Percentiles rank a stretch among this genome's conserved stretches.
These are phyloP conservation scores for Hirtodrosophila duncani DNA, from an alignment of 2,888 invertebrate species.

Conservation along the genomic window DNA sequence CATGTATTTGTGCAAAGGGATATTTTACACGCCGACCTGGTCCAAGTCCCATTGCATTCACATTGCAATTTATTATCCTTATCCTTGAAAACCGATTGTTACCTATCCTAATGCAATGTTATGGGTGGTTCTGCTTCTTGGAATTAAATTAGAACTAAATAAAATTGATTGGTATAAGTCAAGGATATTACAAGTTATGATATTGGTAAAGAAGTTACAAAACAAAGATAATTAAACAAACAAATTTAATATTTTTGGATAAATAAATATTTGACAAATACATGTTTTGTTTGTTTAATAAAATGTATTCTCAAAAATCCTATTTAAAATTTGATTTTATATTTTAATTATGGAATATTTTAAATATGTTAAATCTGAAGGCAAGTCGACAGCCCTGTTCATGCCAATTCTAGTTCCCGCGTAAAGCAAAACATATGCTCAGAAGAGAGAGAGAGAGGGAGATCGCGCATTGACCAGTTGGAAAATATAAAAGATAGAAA, in stretches of 20 bases:
- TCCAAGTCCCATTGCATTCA: slow-evolving; percentile 23
- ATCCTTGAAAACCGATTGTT: slow-evolving; percentile 41
- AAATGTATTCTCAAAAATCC: too few species aligned
- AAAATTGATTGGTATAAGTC: too few species aligned
- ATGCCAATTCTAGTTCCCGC: slow-evolving; percentile 20
- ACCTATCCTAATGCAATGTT: slow-evolving; percentile 1
- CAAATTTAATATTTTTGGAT: too few species aligned
- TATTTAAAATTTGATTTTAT: background rate
- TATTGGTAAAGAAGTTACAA: too few species aligned
- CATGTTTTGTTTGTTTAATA: too few species aligned
- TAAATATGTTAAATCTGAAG: background rate
- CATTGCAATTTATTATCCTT: slow-evolving; percentile 6
- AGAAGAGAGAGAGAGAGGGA: slow-evolving; percentile 1
- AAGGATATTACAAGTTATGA: too few species aligned
- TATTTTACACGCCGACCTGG: too few species aligned
- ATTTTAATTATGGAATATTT: background rate
- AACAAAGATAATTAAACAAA: too few species aligned
- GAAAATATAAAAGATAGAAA: slow-evolving; percentile 16
- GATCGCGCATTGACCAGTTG: slow-evolving; percentile 30
- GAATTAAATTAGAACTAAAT: background rate
- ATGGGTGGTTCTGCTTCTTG: slow-evolving; percentile 3
- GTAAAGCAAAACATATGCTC: slow-evolving; percentile 15
- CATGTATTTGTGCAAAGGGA: slow-evolving; percentile 7
- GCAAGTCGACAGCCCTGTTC: slow-evolving; percentile 14
- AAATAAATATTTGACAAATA: too few species aligned